A percentile compares a stretch with the other conserved stretches of the same genome.
phyloP scores from a whole-genome alignment of 2,113 vertebrate genomes.

The Serilophus lunatus region DNA sequence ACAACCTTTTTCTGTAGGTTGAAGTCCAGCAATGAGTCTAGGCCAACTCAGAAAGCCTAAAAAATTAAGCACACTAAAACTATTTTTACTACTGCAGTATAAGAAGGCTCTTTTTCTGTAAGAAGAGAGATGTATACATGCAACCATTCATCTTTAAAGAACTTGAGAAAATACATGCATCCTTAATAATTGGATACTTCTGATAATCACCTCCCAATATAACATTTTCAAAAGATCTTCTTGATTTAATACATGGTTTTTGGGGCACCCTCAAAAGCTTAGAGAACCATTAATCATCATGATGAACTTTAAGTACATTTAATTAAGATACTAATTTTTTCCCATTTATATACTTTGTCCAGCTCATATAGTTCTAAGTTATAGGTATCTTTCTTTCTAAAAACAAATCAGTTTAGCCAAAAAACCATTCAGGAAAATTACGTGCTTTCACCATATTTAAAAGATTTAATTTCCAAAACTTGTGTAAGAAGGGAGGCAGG shows the following conservation, averaged over 20 bases:
- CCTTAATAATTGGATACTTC: not conserved
- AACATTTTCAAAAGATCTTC: not conserved
- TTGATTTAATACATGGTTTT: not conserved
- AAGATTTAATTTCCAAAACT: not conserved
- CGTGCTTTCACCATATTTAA: not conserved
- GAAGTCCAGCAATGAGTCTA: not conserved
- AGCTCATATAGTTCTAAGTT: not conserved
- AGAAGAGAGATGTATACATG: not conserved
- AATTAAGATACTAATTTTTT: not conserved
- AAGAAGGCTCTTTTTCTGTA: not conserved
- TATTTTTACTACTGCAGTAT: not conserved
- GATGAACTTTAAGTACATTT: not conserved
- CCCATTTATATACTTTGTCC: not conserved
- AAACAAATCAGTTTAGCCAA: not conserved
- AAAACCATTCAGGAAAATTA: not conserved
- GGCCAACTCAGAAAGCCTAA: not conserved
- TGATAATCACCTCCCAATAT: not conserved
- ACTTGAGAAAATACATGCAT: not conserved
- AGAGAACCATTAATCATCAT: not conserved
- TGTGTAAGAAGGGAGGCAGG: not conserved
- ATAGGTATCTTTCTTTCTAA: not conserved
- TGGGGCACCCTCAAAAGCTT: not conserved
- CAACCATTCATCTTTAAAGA: not conserved
- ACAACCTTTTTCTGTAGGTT: not conserved
- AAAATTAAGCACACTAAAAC: not conserved